Conservation (phyloP, 2,888 invertebrate species). For the Orthonevra nobilis region DNA sequence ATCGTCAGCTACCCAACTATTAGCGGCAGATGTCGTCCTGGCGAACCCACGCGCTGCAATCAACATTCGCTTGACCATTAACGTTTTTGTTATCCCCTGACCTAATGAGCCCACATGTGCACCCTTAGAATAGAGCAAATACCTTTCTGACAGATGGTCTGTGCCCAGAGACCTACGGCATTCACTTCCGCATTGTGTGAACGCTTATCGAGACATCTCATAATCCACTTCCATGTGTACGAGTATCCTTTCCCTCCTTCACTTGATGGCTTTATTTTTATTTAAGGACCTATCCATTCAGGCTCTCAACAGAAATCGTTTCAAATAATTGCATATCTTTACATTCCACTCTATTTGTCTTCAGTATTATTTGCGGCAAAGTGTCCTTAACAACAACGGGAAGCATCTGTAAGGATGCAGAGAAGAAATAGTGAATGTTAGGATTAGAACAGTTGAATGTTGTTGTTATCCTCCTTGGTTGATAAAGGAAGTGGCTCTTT, state of each 20-base stretch:
- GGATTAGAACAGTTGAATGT: constrained; percentile 27
- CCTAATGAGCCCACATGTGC: constrained; percentile 23
- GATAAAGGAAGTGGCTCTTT: constrained; percentile 29
- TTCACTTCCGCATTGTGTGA: background rate
- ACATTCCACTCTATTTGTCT: constrained; percentile 9
- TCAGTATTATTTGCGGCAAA: background rate
- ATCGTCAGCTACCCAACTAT: constrained; percentile 26
- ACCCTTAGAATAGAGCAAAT: constrained; percentile 10
- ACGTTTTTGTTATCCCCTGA: constrained; percentile 30
- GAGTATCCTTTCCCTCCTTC: constrained; percentile 12
- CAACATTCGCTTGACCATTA: too few relatives aligned
- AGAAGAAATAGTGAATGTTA: background rate
- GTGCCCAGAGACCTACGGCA: constrained; percentile 14
- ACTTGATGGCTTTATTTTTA: constrained; percentile 28
- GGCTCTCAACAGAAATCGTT: constrained; percentile 26
- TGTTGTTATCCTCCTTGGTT: constrained; percentile 9
- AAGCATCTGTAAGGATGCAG: too few relatives aligned
- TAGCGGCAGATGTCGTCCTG: constrained; percentile 54
- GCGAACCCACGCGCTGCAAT: constrained; percentile 31
- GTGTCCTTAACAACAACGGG: background rate
- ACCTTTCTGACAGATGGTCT: constrained; percentile 11
- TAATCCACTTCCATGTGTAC: constrained; percentile 10
- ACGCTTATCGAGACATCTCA: background rate
- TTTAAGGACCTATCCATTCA: constrained; percentile 3
- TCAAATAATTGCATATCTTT: constrained; percentile 39